Percentiles rank a stretch among this genome's conserved stretches.
These are phyloP conservation scores for Chloroceryle inda DNA, from an alignment of 2,797 vertebrate species.

Conservation along the genomic window DNA sequence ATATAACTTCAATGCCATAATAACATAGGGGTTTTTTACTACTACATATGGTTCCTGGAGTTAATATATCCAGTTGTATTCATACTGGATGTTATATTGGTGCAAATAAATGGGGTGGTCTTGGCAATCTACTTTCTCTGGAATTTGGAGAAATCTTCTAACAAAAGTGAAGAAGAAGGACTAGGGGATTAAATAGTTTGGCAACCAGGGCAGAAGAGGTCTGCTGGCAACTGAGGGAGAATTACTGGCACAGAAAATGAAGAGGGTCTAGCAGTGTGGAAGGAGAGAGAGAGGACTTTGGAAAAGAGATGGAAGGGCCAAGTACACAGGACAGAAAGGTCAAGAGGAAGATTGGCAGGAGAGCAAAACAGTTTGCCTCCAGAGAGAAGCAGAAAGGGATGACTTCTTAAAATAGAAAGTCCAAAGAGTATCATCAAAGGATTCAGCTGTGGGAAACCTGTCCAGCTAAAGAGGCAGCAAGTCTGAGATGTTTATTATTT, in stretches of 20 bases:
- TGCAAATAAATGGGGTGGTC: background rate
- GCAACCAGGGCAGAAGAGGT: background rate
- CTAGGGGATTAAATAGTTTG: background rate
- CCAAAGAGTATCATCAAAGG: constrained; percentile 73
- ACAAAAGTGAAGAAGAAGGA: background rate
- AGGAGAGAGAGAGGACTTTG: background rate
- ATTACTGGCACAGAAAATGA: background rate
- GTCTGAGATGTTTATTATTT: constrained; percentile 72
- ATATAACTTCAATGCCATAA: constrained; percentile 40
- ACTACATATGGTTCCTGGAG: constrained; percentile 24
- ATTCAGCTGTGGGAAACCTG: constrained; percentile 78
- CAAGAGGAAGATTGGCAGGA: constrained; percentile 69
- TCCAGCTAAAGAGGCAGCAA: constrained; percentile 60
- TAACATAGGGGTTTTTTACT: constrained; percentile 8
- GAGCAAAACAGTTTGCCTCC: constrained; percentile 63
- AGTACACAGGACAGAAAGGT: constrained; percentile 56
- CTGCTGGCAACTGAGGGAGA: background rate
- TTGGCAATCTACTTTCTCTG: background rate
- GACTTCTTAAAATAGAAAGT: constrained; percentile 71
- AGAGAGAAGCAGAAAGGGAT: constrained; percentile 70
- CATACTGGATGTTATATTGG: constrained; percentile 8
- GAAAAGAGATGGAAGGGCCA: constrained; percentile 33
- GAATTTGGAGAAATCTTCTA: background rate
- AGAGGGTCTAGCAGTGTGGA: background rate
- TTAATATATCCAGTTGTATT: constrained; percentile 51